Conservation (phyloP, 2,797 vertebrate species). For the Argentina silus region DNA sequence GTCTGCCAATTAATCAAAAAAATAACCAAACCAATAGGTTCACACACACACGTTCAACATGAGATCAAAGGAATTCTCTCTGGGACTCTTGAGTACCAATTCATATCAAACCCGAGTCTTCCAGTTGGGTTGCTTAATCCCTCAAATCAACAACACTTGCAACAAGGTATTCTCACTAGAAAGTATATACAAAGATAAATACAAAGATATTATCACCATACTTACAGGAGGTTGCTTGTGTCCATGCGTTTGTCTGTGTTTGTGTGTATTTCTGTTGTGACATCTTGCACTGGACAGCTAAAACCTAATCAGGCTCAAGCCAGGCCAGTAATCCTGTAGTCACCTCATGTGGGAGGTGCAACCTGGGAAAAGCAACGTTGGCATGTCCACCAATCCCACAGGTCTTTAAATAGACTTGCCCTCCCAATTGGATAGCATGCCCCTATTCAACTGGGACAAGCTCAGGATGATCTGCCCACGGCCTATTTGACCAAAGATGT, state of each 20-base stretch:
- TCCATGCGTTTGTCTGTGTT: constrained; percentile 76
- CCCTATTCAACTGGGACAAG: constrained; percentile 34
- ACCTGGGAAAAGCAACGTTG: constrained; percentile 45
- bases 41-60: not conserved
- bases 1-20: not conserved
- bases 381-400: constrained; percentile 59
- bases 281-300: constrained; percentile 63
- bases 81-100: not conserved
- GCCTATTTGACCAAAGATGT: constrained; percentile 34
- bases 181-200: not conserved
- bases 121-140: not conserved
- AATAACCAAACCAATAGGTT: not conserved
- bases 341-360: constrained; percentile 74
- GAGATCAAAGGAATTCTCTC: not conserved
- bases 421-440: constrained; percentile 46
- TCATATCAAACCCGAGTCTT: not conserved
- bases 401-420: constrained; percentile 11
- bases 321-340: constrained; percentile 65
- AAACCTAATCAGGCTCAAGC: constrained; percentile 76
- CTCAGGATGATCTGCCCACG: constrained; percentile 22
- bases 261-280: constrained; percentile 53
- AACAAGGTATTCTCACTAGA: not conserved
- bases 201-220: constrained; percentile 42
- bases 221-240: constrained; percentile 75
- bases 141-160: not conserved